Conservation (phyloP, 2,797 vertebrate species). For the Ibycter americanus region DNA sequence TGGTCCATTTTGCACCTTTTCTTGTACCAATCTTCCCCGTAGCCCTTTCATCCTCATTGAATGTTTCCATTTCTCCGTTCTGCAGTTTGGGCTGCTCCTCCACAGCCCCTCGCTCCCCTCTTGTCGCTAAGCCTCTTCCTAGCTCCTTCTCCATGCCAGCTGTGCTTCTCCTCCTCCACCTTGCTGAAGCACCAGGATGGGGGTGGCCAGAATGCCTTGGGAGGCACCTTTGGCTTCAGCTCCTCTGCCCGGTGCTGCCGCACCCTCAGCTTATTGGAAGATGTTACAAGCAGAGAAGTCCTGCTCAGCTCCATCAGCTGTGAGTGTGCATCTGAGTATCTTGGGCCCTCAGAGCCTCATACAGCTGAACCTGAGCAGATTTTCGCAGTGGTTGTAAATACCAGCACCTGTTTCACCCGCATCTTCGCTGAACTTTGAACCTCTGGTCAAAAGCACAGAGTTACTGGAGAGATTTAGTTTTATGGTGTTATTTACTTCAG, state of each 20-base stretch:
- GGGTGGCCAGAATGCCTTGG: neutral
- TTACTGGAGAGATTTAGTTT: neutral
- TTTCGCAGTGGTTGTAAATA: neutral
- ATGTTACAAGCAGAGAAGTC: neutral
- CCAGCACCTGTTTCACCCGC: neutral
- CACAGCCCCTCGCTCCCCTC: neutral
- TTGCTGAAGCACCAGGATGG: neutral
- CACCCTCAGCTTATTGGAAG: neutral
- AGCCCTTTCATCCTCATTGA: neutral
- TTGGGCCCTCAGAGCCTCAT: neutral
- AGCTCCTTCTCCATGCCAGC: neutral
- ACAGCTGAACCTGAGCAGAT: neutral
- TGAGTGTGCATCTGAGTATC: neutral
- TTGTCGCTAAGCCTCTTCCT: neutral
- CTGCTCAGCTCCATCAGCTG: neutral
- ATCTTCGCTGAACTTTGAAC: neutral
- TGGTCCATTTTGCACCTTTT: neutral
- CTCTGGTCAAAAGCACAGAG: neutral
- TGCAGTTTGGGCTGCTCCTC: neutral
- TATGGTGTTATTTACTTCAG: constrained; percentile 1
- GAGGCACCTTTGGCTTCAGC: neutral
- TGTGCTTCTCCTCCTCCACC: neutral
- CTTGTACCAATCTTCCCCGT: neutral
- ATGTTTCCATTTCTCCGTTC: neutral
- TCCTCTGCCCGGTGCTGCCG: neutral